Evolutionary conservation across 2,113 vertebrate genomes (phyloP), one percentile per base, ranked within the genome.

Genomic region (Ranitomeya imitator): DNA sequence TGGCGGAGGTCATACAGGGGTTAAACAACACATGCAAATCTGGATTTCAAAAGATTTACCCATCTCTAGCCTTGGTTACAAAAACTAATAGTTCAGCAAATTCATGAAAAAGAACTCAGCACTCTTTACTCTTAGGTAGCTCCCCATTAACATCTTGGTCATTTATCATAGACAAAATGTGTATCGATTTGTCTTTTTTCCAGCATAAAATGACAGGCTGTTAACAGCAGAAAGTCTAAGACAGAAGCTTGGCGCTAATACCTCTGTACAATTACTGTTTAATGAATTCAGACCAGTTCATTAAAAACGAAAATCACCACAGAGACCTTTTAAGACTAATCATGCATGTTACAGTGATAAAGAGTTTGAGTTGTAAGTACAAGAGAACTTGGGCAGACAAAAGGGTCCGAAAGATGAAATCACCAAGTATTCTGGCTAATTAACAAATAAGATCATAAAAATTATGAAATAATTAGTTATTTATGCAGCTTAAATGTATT

Each of bases 261-360:
- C 77, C 83, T 81, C 90, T 69, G n/a, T 90, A 69, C 83, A 90
- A 90, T 93, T 93, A 91, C 1, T 81, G 61, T 80, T 11, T 92
- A 94, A 93, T 93, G 91, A 93, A 92, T 92, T 90, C 55, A 89
- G 85, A 86, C 16, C 89, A 92, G 89, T 90, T 92, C 91, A 92
- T 93, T 93, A 92, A 88, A 92, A 91, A 86, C 83, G 90, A 90
- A 91, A 93, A 89, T 91, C 89, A 92, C 89, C 89, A 65, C n/a
- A 92, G 90, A 93, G 91, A 91, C 86, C 85, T 89, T 94, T 92
- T 92, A 91, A 59, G 89, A 26, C 57, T 94, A 91, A 91, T 93
- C 85, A 89, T 90, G 78, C 83, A 79, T 90, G 86, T 90, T 89
- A 37, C 60, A 84, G 67, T 83, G 80, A 83, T 67, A 83, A 88